Evolutionary conservation across 53 echinoderm and acorn worm genomes (phyloP).

Genomic region (Apostichopus leukothele): DNA sequence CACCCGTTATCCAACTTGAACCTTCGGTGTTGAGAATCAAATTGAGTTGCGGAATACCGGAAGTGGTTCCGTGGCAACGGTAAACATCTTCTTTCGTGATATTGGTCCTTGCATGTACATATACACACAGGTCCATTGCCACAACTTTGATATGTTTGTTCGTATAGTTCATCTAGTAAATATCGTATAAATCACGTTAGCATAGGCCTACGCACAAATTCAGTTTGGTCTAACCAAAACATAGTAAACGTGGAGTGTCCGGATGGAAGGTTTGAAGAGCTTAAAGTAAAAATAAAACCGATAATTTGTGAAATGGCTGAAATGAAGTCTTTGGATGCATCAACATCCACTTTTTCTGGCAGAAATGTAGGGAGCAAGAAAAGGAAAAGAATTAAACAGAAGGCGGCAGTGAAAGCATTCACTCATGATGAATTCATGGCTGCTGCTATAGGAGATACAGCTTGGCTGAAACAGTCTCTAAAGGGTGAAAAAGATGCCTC

Average conservation of each 20-base stretch:
- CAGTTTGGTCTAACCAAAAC: no score
- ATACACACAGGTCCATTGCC: no score
- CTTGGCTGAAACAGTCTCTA: slow-evolving; percentile 94
- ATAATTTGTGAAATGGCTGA: background rate
- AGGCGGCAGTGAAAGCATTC: slow-evolving; percentile 40
- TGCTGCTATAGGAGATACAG: slow-evolving; percentile 96
- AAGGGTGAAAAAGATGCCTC: slow-evolving; percentile 79
- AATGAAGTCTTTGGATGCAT: background rate
- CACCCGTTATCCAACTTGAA: no score
- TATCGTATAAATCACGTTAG: no score
- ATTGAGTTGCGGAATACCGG: background rate
- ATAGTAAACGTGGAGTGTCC: no score
- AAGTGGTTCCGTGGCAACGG: background rate
- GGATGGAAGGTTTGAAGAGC: no score
- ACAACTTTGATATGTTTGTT: no score
- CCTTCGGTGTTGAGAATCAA: no score
- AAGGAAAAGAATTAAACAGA: slow-evolving; percentile 6
- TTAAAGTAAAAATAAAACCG: no score
- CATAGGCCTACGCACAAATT: no score
- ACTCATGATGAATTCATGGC: slow-evolving; percentile 98
- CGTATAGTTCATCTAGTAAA: no score
- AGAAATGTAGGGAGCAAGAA: background rate
- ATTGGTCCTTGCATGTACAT: background rate
- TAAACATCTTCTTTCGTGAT: background rate
- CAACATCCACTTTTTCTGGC: slow-evolving; percentile 24